These are phyloP conservation scores for Epinephelus lanceolatus DNA, from an alignment of 2,113 vertebrate species.

Conservation along the genomic window DNA sequence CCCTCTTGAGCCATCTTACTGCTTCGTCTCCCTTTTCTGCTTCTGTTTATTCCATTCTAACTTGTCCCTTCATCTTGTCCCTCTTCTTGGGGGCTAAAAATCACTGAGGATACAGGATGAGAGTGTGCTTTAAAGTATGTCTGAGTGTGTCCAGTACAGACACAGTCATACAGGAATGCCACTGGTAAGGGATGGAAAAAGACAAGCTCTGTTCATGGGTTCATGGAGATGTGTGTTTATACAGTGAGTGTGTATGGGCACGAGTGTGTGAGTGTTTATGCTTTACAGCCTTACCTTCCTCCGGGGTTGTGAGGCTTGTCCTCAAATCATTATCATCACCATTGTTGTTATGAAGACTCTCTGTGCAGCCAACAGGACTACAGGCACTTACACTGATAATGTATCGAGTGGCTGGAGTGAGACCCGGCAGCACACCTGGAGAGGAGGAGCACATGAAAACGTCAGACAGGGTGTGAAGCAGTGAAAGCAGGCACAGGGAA, in stretches of 20 bases:
- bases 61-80: not conserved
- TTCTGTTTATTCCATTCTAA: constrained; percentile 19
- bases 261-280: constrained; percentile 87
- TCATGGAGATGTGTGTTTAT: not conserved
- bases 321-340: constrained; percentile 67
- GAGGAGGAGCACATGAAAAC: constrained; percentile 50
- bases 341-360: constrained; percentile 81
- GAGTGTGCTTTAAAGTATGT: constrained; percentile 20
- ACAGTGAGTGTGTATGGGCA: not conserved
- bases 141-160: not conserved
- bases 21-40: not conserved
- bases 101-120: not conserved
- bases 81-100: constrained; percentile 18
- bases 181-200: not conserved
- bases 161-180: constrained; percentile 11
- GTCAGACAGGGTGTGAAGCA: not conserved
- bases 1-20: not conserved
- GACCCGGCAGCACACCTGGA: constrained; percentile 90
- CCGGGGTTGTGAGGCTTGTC: constrained; percentile 90
- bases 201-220: not conserved
- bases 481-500: not conserved
- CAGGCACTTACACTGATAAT: constrained; percentile 90
- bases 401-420: constrained; percentile 90
- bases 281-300: constrained; percentile 95
- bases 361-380: constrained; percentile 89